These are phyloP conservation scores for Chloroceryle amazona DNA, from an alignment of 2,797 vertebrate species.

Conservation along the genomic window DNA sequence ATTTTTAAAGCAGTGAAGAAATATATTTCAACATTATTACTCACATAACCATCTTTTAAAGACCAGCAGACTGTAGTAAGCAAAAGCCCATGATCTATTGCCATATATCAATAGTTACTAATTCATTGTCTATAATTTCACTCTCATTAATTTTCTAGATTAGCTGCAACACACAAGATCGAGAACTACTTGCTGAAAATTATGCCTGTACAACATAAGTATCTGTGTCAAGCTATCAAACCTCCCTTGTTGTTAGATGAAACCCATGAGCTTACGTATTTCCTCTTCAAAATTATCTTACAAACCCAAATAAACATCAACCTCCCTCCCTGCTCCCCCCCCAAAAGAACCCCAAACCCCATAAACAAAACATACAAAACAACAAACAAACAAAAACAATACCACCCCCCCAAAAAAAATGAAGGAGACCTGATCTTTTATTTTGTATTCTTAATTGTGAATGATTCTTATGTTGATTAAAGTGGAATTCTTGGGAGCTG, in stretches of 20 bases:
- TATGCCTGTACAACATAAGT: background rate
- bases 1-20: background rate
- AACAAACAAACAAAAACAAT: background rate
- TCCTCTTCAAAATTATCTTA: background rate
- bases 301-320: background rate
- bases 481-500: background rate
- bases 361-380: too few relatives aligned
- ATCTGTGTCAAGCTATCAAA: background rate
- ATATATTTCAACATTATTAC: background rate
- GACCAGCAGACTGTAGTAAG: background rate
- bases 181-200: constrained; percentile 8
- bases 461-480: background rate
- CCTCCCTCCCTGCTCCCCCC: too few relatives aligned
- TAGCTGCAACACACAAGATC: background rate
- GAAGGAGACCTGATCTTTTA: background rate
- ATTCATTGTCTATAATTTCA: constrained; percentile 36
- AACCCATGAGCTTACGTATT: background rate
- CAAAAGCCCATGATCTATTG: background rate
- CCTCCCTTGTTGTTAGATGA: background rate
- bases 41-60: background rate
- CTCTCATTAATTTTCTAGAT: constrained; percentile 17
- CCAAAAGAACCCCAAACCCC: too few relatives aligned
- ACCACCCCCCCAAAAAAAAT: background rate
- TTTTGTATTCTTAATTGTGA: background rate
- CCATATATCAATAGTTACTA: background rate